Percentiles rank a stretch among this genome's conserved stretches.
Conservation (phyloP, 2,888 invertebrate genomes). For the Eucriotettix oculatus region DNA sequence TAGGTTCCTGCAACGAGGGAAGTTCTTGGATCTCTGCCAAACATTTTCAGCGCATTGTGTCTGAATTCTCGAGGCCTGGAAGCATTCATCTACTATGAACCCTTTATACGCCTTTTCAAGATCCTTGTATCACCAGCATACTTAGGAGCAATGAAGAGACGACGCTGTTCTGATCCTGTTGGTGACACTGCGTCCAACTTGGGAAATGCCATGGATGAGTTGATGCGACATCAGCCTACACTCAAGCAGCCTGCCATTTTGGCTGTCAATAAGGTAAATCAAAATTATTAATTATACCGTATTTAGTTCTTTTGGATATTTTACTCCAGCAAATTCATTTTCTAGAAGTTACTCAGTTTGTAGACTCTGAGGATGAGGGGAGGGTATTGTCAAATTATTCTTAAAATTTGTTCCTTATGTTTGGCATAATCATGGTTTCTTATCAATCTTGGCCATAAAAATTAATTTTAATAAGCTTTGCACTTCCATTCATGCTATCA, state of each 20-base stretch:
- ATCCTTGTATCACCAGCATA: slow-evolving; percentile 67
- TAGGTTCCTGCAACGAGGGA: slow-evolving; percentile 50
- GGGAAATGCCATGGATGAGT: slow-evolving; percentile 76
- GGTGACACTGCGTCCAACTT: slow-evolving; percentile 70
- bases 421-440: too few species aligned
- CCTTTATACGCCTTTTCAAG: slow-evolving; percentile 67
- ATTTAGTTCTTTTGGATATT: too few species aligned
- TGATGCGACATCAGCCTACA: slow-evolving; percentile 77
- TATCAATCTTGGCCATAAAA: too few species aligned
- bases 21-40: slow-evolving; percentile 69
- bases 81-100: slow-evolving; percentile 60
- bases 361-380: too few species aligned
- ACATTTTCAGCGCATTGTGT: slow-evolving; percentile 74
- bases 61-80: slow-evolving; percentile 64
- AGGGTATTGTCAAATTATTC: too few species aligned
- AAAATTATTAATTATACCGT: too few species aligned
- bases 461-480: too few species aligned
- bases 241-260: slow-evolving; percentile 60
- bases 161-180: slow-evolving; percentile 59
- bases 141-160: slow-evolving; percentile 66
- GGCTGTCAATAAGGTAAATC: slow-evolving; percentile 51
- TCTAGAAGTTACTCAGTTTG: too few species aligned
- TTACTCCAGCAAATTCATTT: too few species aligned
- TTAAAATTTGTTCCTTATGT: too few species aligned
- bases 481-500: too few species aligned